Base-by-base conservation (phyloP, 2,113 vertebrate genomes). In the Amphiprion ocellaris region DNA sequence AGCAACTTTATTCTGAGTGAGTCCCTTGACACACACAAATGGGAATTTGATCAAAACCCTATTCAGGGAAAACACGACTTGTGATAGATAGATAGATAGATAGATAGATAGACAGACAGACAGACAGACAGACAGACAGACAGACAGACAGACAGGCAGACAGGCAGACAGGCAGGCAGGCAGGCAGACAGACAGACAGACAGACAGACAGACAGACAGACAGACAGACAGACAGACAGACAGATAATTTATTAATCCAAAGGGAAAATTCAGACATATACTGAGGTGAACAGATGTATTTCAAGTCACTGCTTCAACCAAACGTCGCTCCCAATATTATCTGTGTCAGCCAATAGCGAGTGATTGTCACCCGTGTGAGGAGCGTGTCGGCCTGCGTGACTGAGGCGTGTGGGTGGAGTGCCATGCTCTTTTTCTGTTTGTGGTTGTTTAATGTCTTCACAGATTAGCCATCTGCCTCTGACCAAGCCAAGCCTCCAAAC, bases 381-480 rank as follows among this genome's bases (percentile, higher is more conserved):
- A 52, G 52, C 15, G 15, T 74, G 70, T 77, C 53, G 11, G 53
- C 74, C 49, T 41, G 23, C 2, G 19, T 73, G 81, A 63, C 62
- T 62, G 61, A 21, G 11, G 28, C 0, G 24, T 84, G 74, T 81
- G 68, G 74, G 63, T 9, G 73, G 44, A 59, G 23, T 47, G 61
- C 54, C 50, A 30, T 24, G 63, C 74, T 59, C 37, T 44, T 68
- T 65, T n/a, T 30, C 41, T 79, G 75, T 79, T 77, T 37, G 69
- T 63, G 33, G 54, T 17, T 85, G 77, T 81, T 91, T 64, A 84
- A 64, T 60, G 75, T 82, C 73, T 74, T 85, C 72, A 69, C 75
- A 90, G 90, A 94, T 95, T 94, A 94, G 86, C 92, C 89, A 85
- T 89, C 92, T 94, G 90, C 60, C 83, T 71, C 14, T 68, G 72